Evolutionary conservation across 2,888 invertebrate species (phyloP).

Genomic region (Tachina lurida): DNA sequence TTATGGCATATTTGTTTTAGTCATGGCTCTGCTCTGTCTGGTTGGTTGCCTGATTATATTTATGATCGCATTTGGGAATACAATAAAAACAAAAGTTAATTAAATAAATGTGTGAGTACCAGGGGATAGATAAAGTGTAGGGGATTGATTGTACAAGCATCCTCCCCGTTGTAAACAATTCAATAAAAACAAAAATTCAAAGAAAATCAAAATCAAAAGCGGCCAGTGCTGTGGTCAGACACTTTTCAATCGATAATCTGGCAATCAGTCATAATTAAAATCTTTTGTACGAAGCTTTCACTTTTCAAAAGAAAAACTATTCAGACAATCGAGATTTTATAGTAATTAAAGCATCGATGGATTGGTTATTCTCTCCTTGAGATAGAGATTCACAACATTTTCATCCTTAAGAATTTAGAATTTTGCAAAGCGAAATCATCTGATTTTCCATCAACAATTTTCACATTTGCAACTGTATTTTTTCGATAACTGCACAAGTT

Average conservation of each 20-base stretch:
- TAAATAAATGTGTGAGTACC: slow-evolving; percentile 9
- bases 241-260: slow-evolving; percentile 21
- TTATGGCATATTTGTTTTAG: slow-evolving; percentile 62
- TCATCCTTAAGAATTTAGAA: not conserved
- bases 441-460: too few relatives aligned
- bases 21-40: slow-evolving; percentile 33
- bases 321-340: slow-evolving; percentile 48
- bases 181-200: slow-evolving; percentile 46
- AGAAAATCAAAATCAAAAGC: slow-evolving; percentile 31
- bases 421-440: too few relatives aligned
- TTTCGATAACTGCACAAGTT: too few relatives aligned
- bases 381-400: slow-evolving; percentile 17
- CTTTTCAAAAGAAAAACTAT: slow-evolving; percentile 39
- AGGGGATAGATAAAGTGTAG: not conserved
- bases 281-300: not conserved
- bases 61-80: slow-evolving; percentile 11
- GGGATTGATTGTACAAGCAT: not conserved
- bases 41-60: slow-evolving; percentile 30
- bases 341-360: slow-evolving; percentile 50
- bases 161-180: slow-evolving; percentile 9
- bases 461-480: too few relatives aligned
- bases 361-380: slow-evolving; percentile 26
- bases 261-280: slow-evolving; percentile 26
- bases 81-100: slow-evolving; percentile 36
- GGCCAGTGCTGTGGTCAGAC: slow-evolving; percentile 4